Evolutionary conservation across 1,140 invertebrate species (phyloP).

Genomic region (Chlorops oryzae): DNA sequence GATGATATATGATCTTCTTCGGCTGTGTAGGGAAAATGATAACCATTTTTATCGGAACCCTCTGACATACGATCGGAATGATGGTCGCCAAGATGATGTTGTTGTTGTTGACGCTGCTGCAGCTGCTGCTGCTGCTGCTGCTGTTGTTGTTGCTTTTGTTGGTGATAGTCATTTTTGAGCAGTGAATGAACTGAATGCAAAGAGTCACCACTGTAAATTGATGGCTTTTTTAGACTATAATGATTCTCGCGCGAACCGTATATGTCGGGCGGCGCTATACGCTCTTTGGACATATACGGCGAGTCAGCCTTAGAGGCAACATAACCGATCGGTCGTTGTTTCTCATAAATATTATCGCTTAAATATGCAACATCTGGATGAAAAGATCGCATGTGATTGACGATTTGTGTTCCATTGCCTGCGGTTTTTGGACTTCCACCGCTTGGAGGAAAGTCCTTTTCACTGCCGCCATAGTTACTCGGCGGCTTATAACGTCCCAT

Average conservation of each 20-base stretch:
- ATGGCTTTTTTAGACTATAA: constrained; percentile 39
- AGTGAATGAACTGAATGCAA: constrained; percentile 50
- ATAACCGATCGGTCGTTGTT: constrained; percentile 34
- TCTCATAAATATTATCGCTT: constrained; percentile 45
- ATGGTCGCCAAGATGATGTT: constrained; percentile 51
- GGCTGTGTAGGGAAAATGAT: constrained; percentile 67
- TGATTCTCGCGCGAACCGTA: constrained; percentile 43
- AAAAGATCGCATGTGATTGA: constrained; percentile 42
- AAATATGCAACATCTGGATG: constrained; percentile 39
- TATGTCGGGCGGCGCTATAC: constrained; percentile 34
- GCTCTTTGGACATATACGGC: constrained; percentile 45
- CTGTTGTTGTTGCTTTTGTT: constrained; percentile 53
- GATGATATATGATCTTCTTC: constrained; percentile 53
- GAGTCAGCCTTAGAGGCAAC: constrained; percentile 32
- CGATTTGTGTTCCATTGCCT: constrained; percentile 29
- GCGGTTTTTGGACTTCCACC: constrained; percentile 10
- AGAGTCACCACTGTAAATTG: constrained; percentile 33
- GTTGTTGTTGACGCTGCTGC: constrained; percentile 50
- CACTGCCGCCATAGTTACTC: constrained; percentile 43
- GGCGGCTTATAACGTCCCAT: constrained; percentile 32
- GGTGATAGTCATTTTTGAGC: constrained; percentile 55
- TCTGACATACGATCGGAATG: constrained; percentile 60
- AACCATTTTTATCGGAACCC: constrained; percentile 70
- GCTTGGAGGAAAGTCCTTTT: constrained; percentile 40
- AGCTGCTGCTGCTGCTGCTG: constrained; percentile 54